Evolutionary conservation across 2,888 invertebrate genomes (phyloP), one percentile per base, ranked within the genome.

Genomic region (Apotomis turbidana): DNA sequence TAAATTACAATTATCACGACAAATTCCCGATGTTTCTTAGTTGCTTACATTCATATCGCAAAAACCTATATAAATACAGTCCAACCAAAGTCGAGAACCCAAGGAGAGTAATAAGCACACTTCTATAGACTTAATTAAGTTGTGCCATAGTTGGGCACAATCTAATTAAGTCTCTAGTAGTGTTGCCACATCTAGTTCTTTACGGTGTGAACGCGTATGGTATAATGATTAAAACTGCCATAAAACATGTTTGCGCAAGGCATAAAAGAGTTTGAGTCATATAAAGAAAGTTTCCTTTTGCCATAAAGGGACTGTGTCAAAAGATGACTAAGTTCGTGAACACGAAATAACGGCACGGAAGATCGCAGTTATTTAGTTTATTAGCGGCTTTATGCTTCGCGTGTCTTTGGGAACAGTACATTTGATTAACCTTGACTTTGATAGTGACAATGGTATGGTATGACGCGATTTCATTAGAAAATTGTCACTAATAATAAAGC

Each of bases 271-370:
- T 55, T 71, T 57, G 57, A 67, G 9, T 68, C 58, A 62, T 41
- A 59, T 58, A 62, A 46, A 51, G 57, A 71, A 71, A 68, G 67
- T 68, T 58, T 27, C 27, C 27, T 27, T 27, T 27, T 41, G 51
- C 51, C 62, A 63, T 58, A 68, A 71, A 71, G 62, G 67, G 46
- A 38, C 51, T 63, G 52, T 62, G 67, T 71, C 41, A 64, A 66
- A 61, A 61, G 67, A 72, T 72, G 71, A 72, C 52, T 61, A 60
- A 71, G 54, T 49, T 38, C 13, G 9, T 41, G 41, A 41, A 41
- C 41, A 41, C 41, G 55, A 59, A 36, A 46, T 72, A 72, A 72
- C 72, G 68, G 62, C 68, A 63, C 62, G 68, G 1, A 12, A 72
- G 52, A 63, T 68, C 13, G 62, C 68, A 61, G 61, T 71, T 71